Percentiles rank a stretch among this genome's conserved stretches.
These are phyloP conservation scores for Connochaetes taurinus DNA, from an alignment of 2,113 vertebrate genomes.

Conservation along the genomic window DNA sequence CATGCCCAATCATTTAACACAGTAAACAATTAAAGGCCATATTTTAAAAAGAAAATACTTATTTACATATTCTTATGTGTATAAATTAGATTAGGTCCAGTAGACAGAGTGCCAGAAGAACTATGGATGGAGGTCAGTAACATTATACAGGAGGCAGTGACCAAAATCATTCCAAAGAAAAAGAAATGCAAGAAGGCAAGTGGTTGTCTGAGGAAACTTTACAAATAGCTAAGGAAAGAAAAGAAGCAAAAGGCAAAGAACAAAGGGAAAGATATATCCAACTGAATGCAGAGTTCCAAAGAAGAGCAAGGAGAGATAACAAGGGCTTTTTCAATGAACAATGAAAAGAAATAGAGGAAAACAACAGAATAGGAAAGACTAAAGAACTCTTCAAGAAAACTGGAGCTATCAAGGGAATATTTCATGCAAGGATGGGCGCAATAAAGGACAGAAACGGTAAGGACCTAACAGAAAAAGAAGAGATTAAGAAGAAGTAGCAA, in stretches of 20 bases:
- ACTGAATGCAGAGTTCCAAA: neutral
- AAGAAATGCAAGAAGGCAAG: neutral
- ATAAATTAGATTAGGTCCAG: neutral
- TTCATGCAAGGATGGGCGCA: neutral
- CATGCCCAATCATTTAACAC: neutral
- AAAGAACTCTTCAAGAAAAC: neutral
- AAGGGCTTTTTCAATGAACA: neutral
- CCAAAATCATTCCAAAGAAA: neutral
- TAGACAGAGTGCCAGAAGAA: neutral
- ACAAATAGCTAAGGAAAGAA: neutral
- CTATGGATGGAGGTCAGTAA: neutral
- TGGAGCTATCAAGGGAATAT: neutral
- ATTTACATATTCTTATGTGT: neutral
- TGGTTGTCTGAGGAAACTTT: neutral
- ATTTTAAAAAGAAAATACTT: slow-evolving; percentile 14
- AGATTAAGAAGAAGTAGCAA: neutral
- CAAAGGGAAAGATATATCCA: neutral
- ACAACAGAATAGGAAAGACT: neutral
- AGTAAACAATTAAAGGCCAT: neutral
- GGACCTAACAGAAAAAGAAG: neutral
- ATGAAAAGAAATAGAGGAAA: neutral
- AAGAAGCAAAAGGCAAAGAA: neutral
- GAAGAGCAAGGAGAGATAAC: neutral
- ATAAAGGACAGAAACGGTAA: neutral
- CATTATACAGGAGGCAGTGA: neutral